phyloP scores from a whole-genome alignment of 2,797 vertebrate genomes.

The Poeciliopsis infans region DNA sequence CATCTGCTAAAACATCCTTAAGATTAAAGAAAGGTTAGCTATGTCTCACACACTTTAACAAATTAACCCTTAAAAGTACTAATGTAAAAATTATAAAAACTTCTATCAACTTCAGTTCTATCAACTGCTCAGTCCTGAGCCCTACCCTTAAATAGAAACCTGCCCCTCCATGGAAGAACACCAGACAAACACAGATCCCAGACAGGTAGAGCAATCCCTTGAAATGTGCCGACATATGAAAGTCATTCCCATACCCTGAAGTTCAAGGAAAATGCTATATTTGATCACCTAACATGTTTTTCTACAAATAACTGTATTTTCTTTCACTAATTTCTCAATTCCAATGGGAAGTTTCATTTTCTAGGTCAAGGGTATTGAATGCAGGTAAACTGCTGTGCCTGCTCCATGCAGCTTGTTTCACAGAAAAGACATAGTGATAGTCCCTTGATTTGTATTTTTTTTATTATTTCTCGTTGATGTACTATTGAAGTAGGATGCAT shows the following conservation, averaged over 20 bases:
- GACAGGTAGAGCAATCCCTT: constrained; percentile 48
- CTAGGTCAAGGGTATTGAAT: constrained; percentile 81
- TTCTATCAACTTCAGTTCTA: too few species aligned
- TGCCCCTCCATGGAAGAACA: not conserved
- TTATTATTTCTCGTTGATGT: constrained; percentile 34
- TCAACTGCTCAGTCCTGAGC: too few species aligned
- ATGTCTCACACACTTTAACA: too few species aligned
- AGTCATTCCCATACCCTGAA: constrained; percentile 66
- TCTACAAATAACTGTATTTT: constrained; percentile 73
- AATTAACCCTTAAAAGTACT: too few species aligned
- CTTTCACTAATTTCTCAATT: constrained; percentile 72
- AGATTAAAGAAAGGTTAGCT: too few species aligned
- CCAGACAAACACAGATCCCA: not conserved
- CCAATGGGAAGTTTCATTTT: constrained; percentile 74
- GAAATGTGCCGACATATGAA: constrained; percentile 54
- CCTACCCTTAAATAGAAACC: not conserved
- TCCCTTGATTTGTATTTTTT: constrained; percentile 39
- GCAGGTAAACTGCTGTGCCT: constrained; percentile 59
- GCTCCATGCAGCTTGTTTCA: constrained; percentile 50
- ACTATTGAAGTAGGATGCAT: constrained; percentile 33
- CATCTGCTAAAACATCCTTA: too few species aligned
- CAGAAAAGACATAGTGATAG: constrained; percentile 68
- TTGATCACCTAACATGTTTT: constrained; percentile 66
- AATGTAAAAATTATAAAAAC: too few species aligned
- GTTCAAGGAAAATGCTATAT: constrained; percentile 84